Evolutionary conservation across 2,888 invertebrate genomes (phyloP).

Genomic region (Anoplius nigerrimus): DNA sequence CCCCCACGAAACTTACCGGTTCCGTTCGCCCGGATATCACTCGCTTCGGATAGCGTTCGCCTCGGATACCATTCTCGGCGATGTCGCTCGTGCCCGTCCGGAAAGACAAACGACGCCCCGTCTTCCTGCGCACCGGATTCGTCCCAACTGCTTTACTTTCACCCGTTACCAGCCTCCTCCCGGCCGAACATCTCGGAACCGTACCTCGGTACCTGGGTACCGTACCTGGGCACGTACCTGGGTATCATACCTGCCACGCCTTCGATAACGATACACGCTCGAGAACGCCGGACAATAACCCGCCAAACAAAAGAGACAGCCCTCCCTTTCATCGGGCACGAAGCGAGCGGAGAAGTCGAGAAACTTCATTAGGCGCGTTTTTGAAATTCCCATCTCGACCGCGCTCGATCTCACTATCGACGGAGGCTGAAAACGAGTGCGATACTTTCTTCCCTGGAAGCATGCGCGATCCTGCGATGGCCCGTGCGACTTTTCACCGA

Average conservation of each 20-base stretch:
- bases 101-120: not conserved
- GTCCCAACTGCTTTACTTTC: constrained; percentile 65
- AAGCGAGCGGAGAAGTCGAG: too few species aligned
- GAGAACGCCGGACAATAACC: not conserved
- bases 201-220: too few species aligned
- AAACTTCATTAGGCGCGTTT: too few species aligned
- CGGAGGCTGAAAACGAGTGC: too few species aligned
- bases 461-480: too few species aligned
- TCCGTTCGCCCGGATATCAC: constrained; percentile 22
- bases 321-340: too few species aligned
- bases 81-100: constrained; percentile 15
- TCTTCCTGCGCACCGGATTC: constrained; percentile 19
- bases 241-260: constrained; percentile 34
- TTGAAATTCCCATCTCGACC: not conserved
- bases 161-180: constrained; percentile 38
- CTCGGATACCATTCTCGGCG: constrained; percentile 36
- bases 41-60: too few species aligned
- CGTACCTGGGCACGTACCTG: too few species aligned
- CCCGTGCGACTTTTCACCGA: not conserved
- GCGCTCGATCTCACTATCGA: not conserved
- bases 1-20: constrained; percentile 21
- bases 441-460: not conserved
- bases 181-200: constrained; percentile 17
- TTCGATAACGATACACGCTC: constrained; percentile 25
- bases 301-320: too few species aligned